Base-by-base conservation (phyloP, 2,113 vertebrate species). In the Leucopternis melanops region DNA sequence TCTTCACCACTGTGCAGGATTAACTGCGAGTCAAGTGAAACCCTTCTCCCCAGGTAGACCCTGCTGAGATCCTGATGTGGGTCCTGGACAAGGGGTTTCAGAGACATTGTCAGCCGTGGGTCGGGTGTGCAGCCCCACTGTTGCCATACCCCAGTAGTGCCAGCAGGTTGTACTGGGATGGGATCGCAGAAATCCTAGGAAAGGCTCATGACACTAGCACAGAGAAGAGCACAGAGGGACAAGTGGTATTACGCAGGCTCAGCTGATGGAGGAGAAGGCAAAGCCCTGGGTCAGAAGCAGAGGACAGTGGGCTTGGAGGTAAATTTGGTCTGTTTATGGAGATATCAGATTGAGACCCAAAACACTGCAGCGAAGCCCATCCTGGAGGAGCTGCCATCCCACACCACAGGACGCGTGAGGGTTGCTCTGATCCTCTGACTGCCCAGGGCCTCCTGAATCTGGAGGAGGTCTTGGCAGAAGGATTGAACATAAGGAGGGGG, bases 51-150 rank as follows among this genome's bases (percentile, higher is more conserved):
- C 57, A 38, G 16, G 59, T 0, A 73, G 40, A 75, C 7, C 14
- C 45, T 77, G 45, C 72, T 49, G 49, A 86, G 72, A 57, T n/a
- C 80, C 58, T 49, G 31, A 32, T 0, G 0, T 45, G 25, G 21
- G n/a, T 52, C 79, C 61, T 47, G 10, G 36, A 34, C 8, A 9
- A 40, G 21, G 21, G 20, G 20, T 20, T 52, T 88, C 62, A 88
- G 36, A 52, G 0, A 0, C 1, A 38, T 45, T 57, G 22, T 52
- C 58, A 83, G 52, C 23, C 1, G 0, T 17, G 42, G 16, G 34
- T 16, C 2, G 1, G 32, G 34, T 59, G 13, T 49, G 50, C 44
- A 54, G 44, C n/a, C 34, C 32, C 5, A 1, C 25, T 52, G 10
- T 3, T 42, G 19, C 78, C 18, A 1, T n/a, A 44, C 8, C 22